Evolutionary conservation across 2,797 vertebrate species (phyloP), one percentile per base, ranked within the genome.

Genomic region (Eulemur coronatus): DNA sequence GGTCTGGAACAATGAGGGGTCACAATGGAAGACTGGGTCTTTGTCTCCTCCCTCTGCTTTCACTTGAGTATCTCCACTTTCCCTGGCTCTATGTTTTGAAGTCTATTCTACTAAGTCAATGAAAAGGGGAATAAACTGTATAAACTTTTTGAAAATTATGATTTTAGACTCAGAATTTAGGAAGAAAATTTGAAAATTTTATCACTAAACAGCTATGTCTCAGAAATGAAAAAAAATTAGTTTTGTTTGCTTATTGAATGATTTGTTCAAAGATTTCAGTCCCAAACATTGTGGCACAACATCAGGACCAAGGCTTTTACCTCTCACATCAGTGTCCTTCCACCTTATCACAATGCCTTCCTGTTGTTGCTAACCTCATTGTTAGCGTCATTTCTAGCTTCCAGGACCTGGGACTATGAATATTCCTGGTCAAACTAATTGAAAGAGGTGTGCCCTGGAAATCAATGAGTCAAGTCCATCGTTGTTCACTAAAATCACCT

Each of bases 251-350:
- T 76, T 85, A 63, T 26, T 59, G 72, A 84, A 15, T 72, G 38
- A 78, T 33, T n/a, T 85, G 14, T 92, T 81, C 43, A 70, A 80
- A 89, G n/a, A 50, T 30, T 88, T 76, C 24, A 61, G 17, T 72
- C 5, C 28, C 38, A 94, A 89, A 87, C 65, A 63, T 38, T 7
- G 9, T 46, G 38, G 12, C 18, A 59, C 18, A 82, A 87, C 2
- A 8, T 0, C 0, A 22, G 24, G 7, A 30, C 14, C 12, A 43
- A 75, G 28, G 5, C 4, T 28, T 82, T 87, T 70, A 2, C 0
- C 5, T 55, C 35, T 79, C 33, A 67, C 70, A 5, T 57, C 7
- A n/a, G 0, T n/a, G 1, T 28, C 26, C 2, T 79, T 75, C 24
- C 9, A 46, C 9, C 2, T 57, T 11, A 11, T 7, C 48, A 67